Conservation (phyloP, 2,888 invertebrate genomes). For the Microctonus hyperodae region DNA sequence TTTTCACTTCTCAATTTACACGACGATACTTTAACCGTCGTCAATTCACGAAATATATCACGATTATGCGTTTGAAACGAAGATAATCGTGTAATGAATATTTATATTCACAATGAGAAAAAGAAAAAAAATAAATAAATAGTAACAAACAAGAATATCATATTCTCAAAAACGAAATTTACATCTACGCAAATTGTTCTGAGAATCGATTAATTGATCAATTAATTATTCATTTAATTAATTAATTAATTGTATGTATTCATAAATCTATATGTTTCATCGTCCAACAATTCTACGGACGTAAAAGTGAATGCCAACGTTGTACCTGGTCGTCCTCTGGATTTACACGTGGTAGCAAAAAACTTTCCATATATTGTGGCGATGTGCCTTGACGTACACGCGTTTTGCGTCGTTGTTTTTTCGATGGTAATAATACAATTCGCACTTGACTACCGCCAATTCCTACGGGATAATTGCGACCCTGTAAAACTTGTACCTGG, state of each 20-base stretch:
- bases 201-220: not conserved
- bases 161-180: constrained; percentile 17
- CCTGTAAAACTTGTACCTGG: constrained; percentile 83
- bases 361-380: constrained; percentile 93
- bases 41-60: not conserved
- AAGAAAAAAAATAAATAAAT: not conserved
- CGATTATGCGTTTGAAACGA: not conserved
- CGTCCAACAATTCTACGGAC: constrained; percentile 60
- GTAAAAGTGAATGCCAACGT: constrained; percentile 90
- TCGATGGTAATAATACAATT: constrained; percentile 85
- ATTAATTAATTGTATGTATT: too few species aligned
- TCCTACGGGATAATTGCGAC: constrained; percentile 79
- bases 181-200: constrained; percentile 18
- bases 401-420: constrained; percentile 94
- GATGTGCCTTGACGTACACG: constrained; percentile 90
- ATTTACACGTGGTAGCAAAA: constrained; percentile 88
- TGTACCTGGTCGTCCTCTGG: constrained; percentile 96
- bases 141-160: not conserved
- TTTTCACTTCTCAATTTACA: not conserved
- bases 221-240: too few species aligned
- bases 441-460: constrained; percentile 81
- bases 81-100: not conserved
- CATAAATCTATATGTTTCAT: not conserved
- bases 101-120: not conserved
- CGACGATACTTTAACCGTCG: not conserved